Percentiles rank a stretch among this genome's conserved stretches.
Conservation (phyloP, 2,797 vertebrate genomes). For the Benthosema pterotum region DNA sequence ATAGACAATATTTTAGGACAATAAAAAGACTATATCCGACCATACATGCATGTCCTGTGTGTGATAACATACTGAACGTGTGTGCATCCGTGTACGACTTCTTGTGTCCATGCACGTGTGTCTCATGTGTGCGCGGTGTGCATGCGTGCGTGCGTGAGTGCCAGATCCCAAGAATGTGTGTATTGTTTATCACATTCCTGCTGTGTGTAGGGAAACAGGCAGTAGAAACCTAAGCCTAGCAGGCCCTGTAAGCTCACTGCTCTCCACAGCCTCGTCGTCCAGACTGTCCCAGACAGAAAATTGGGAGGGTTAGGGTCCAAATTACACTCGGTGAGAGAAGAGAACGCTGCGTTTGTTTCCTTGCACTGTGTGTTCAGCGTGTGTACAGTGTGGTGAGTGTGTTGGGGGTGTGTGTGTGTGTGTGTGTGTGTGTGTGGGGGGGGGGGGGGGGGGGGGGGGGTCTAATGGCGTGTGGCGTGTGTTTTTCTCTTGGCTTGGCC, state of each 20-base stretch:
- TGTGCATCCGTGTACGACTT: slow-evolving; percentile 1
- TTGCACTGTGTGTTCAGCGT: slow-evolving; percentile 54
- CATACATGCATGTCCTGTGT: background rate
- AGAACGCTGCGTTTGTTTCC: slow-evolving; percentile 77
- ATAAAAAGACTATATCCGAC: too few relatives aligned
- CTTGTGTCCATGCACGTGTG: slow-evolving; percentile 5
- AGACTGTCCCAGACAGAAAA: slow-evolving; percentile 79
- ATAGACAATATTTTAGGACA: too few relatives aligned
- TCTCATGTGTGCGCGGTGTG: slow-evolving; percentile 19
- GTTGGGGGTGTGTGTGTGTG: too few relatives aligned
- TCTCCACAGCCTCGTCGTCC: slow-evolving; percentile 59
- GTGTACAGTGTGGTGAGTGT: slow-evolving; percentile 47
- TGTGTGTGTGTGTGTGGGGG: too few relatives aligned
- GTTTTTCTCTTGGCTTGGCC: slow-evolving; percentile 55
- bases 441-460: slow-evolving; percentile 50
- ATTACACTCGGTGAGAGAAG: slow-evolving; percentile 74
- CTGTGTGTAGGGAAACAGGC: slow-evolving; percentile 56
- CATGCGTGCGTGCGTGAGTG: slow-evolving; percentile 19
- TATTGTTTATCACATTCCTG: slow-evolving; percentile 75
- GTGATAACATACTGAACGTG: background rate
- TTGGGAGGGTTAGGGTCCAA: slow-evolving; percentile 74
- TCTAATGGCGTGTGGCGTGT: slow-evolving; percentile 46
- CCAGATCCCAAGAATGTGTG: slow-evolving; percentile 61
- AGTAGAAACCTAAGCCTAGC: slow-evolving; percentile 64
- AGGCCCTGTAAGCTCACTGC: slow-evolving; percentile 42